Evolutionary conservation across 2,113 vertebrate species (phyloP), one percentile per base, ranked within the genome.

Genomic region (Mustelus asterias): DNA sequence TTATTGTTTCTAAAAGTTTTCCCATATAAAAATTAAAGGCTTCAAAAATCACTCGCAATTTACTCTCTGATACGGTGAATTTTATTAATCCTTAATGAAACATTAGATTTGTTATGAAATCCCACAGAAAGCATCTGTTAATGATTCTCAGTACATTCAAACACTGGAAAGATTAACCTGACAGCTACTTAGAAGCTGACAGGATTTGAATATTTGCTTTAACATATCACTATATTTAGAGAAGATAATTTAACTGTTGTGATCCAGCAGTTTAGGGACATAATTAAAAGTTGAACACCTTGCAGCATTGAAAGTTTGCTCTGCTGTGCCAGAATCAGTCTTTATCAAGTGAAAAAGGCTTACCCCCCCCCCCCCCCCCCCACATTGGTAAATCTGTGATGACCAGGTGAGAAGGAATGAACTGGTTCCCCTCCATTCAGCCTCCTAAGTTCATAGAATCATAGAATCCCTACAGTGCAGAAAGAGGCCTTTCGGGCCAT

Each of bases 71-170:
- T 97, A 96, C 96, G 97, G 96, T 97, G 97, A 96, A 48, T 37
- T 96, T 96, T 92, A 96, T 96, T 97, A 96, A 96, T 97, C 97
- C 97, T 97, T 97, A 97, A 97, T 97, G 97, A 97, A 98, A 98
- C 97, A 97, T 95, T 97, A 97, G 97, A 97, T 97, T 97, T 97
- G 97, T 97, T 98, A 97, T 98, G 97, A 97, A 97, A 96, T 98
- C 97, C 97, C 96, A 96, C 96, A 96, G 97, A 98, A 98, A 98
- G 97, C 97, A 1, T 3, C 93, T 96, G 96, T 97, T 98, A 98
- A 98, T 98, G 97, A 97, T 98, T 98, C 97, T 96, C 97, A 97
- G 98, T 97, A 97, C 97, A 96, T 97, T 97, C 96, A 97, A 97
- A 97, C 97, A 97, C 96, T 29, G 96, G 78, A 96, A 96, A 60